A percentile compares a stretch with the other conserved stretches of the same genome.
Evolutionary conservation across 2,888 invertebrate genomes (phyloP).

Genomic region (Argynnis bischoffii): DNA sequence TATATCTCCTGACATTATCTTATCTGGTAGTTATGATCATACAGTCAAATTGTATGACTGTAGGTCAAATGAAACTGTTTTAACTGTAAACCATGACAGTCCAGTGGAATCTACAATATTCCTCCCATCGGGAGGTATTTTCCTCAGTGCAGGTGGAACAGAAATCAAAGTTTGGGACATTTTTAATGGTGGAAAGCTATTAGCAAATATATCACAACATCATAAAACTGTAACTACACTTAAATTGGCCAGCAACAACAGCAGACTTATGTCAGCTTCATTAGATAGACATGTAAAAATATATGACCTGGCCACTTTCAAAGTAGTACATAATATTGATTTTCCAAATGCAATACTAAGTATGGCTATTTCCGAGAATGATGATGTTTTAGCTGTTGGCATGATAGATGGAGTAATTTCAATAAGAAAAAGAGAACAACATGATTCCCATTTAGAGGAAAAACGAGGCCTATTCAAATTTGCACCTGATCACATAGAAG

Average conservation of each 20-base stretch:
- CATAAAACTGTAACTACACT: conserved; percentile 97
- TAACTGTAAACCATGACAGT: conserved; percentile 92
- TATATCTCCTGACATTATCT: conserved; percentile 87
- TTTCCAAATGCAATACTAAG: conserved; percentile 96
- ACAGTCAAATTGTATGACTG: conserved; percentile 94
- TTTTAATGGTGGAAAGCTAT: conserved; percentile 91
- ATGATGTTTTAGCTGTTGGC: conserved; percentile 94
- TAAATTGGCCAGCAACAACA: conserved; percentile 90
- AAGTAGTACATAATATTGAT: conserved; percentile 93
- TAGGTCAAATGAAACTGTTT: conserved; percentile 85
- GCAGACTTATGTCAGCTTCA: conserved; percentile 92
- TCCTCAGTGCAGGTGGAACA: conserved; percentile 95
- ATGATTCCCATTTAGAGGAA: conserved; percentile 61
- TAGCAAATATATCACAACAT: conserved; percentile 94
- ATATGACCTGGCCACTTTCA: conserved; percentile 93
- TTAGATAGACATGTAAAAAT: conserved; percentile 97
- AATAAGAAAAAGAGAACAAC: conserved; percentile 88
- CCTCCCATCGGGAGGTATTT: conserved; percentile 93
- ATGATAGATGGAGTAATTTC: conserved; percentile 96
- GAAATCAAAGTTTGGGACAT: conserved; percentile 97
- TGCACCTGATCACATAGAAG: conserved; percentile 73
- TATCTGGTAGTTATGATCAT: conserved; percentile 95
- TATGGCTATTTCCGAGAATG: conserved; percentile 88
- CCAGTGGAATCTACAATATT: conserved; percentile 95
- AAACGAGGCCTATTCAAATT: conserved; percentile 74